These are phyloP conservation scores for Centruroides sculpturatus DNA, from an alignment of 1,140 invertebrate genomes.

Conservation along the genomic window DNA sequence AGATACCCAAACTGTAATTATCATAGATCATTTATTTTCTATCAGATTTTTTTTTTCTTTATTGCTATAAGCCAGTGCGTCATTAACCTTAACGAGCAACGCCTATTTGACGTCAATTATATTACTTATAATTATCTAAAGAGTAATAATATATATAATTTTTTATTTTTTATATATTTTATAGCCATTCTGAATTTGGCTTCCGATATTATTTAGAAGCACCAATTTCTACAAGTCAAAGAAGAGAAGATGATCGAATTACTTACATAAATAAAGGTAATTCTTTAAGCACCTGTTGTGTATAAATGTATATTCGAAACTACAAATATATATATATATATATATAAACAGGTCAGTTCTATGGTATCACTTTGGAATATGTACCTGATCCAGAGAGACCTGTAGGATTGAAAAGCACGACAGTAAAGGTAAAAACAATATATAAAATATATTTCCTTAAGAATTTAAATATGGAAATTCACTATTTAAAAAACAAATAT, in stretches of 20 bases:
- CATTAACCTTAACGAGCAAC: too few species aligned
- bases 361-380: slow-evolving; percentile 94
- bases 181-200: slow-evolving; percentile 24
- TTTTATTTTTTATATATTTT: slow-evolving; percentile 3
- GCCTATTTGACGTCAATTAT: too few species aligned
- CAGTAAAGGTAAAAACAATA: slow-evolving; percentile 67
- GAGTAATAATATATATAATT: neutral
- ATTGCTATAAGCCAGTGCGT: neutral
- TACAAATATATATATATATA: too few species aligned
- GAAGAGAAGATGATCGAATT: slow-evolving; percentile 92
- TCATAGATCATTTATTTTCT: neutral
- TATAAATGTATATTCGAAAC: too few species aligned
- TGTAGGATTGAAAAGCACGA: slow-evolving; percentile 50
- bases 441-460: too few species aligned
- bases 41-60: neutral
- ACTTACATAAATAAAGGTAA: slow-evolving; percentile 91
- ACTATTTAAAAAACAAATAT: too few species aligned
- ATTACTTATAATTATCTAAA: too few species aligned
- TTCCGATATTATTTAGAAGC: slow-evolving; percentile 95
- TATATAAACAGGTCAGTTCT: slow-evolving; percentile 56
- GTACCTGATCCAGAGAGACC: slow-evolving; percentile 83
- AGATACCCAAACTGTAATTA: slow-evolving; percentile 89
- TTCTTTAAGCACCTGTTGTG: too few species aligned
- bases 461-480: too few species aligned
- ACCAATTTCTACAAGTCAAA: slow-evolving; percentile 91